Evolutionary conservation across 2,888 invertebrate species (phyloP), one percentile per base, ranked within the genome.

Genomic region (Lasioglossum oenotherae): DNA sequence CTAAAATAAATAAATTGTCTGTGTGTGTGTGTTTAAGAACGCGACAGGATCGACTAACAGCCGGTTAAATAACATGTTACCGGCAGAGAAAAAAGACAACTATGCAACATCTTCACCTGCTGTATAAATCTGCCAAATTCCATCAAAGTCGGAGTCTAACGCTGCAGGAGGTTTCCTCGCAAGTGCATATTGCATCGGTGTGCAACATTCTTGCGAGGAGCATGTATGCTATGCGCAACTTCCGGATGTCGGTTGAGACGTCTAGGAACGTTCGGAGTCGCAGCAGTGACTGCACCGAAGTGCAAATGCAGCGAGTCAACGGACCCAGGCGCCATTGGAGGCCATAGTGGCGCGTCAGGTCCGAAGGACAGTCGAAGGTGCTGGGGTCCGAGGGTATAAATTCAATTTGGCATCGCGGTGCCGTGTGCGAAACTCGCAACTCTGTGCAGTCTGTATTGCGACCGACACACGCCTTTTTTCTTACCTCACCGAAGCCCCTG

Each of bases 361-460:
- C 60, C 83, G 83, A 88, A 86, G 85, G 84, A 88, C 88, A 35
- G 82, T 53, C 71, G 79, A 74, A 78, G 75, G 80, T 83, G 77
- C 80, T 74, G 19, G 77, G 35, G 69, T 86, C 74, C 86, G 76
- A 74, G 75, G 77, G 78, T 84, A 87, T 89, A 88, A 91, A 90
- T 91, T 88, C 72, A 80, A 78, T 83, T 84, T 82, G 83, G 87
- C 84, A 80, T 69, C 19, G 41, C 12, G 31, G 73, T 75, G 78
- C 41, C 64, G 64, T 67, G 77, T 3, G 53, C 72, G 67, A 73
- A 74, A 19, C 49, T 31, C 38, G 49, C 67, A 64, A 74, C 85
- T 77, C 76, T 72, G 78, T 80, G 69, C 53, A 23, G 23, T 23
- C 53, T 53, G 3, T 53, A 53, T 53, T 10, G 23, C 23, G 53